These are phyloP conservation scores for Phenganax marumi DNA, from an alignment of 92 coral and sea anemone genomes.

Conservation along the genomic window DNA sequence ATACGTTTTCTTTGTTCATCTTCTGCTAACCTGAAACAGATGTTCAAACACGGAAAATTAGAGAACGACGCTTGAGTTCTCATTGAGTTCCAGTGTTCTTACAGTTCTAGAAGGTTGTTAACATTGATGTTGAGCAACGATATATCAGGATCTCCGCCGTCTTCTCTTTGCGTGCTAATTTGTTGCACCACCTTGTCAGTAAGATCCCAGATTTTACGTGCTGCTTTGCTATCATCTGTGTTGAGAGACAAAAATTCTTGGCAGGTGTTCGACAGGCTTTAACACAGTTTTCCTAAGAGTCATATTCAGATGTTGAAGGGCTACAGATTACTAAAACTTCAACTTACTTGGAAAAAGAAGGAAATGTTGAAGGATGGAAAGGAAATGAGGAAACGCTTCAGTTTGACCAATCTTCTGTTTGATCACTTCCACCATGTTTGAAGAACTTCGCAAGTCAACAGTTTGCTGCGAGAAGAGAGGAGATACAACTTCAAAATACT, in stretches of 20 bases:
- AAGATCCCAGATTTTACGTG: conserved; percentile 92
- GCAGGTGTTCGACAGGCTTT: neutral
- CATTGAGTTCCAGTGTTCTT: conserved; percentile 31
- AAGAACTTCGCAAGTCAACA: conserved; percentile 90
- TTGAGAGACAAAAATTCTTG: neutral
- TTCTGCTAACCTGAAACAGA: conserved; percentile 61
- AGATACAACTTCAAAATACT: neutral
- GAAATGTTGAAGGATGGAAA: conserved; percentile 85
- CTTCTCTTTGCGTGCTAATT: conserved; percentile 82
- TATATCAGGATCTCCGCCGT: conserved; percentile 96
- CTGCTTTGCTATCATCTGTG: conserved; percentile 81
- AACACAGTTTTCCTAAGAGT: neutral
- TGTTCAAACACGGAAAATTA: neutral
- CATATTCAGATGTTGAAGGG: neutral
- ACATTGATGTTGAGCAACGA: conserved; percentile 91
- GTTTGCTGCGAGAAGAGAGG: conserved; percentile 65
- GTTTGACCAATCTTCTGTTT: conserved; percentile 83
- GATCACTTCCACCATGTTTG: conserved; percentile 85
- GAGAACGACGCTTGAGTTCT: too few species aligned
- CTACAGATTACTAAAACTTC: neutral
- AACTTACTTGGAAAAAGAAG: conserved; percentile 87
- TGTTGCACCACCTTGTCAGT: conserved; percentile 96
- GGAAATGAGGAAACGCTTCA: conserved; percentile 85
- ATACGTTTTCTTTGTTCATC: conserved; percentile 77
- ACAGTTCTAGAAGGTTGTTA: conserved; percentile 88